Conservation (phyloP, 1,140 invertebrate species). For the Centruroides vittatus region DNA sequence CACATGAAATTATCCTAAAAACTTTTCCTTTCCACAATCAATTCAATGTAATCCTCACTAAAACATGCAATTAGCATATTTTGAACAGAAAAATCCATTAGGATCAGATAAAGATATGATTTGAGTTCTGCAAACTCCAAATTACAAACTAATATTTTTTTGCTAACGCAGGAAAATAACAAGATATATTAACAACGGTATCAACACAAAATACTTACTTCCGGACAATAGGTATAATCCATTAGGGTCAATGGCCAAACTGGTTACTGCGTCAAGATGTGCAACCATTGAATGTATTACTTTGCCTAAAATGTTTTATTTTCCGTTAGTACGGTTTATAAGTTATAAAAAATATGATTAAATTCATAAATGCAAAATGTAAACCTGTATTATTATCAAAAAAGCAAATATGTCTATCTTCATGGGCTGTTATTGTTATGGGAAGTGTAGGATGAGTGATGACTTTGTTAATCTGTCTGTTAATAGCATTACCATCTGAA, state of each 20-base stretch:
- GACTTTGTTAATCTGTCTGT: conserved; percentile 55
- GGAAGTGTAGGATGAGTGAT: conserved; percentile 92
- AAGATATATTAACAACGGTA: no score
- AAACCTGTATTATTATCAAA: conserved; percentile 86
- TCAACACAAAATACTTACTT: conserved; percentile 41
- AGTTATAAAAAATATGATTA: neutral
- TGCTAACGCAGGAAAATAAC: no score
- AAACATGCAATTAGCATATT: no score
- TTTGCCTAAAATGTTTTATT: conserved; percentile 37
- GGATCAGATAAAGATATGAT: no score
- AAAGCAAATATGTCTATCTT: conserved; percentile 94
- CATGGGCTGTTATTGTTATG: conserved; percentile 88
- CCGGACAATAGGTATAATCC: conserved; percentile 95
- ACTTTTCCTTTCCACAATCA: no score
- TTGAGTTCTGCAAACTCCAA: no score
- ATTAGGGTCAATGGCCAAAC: conserved; percentile 93
- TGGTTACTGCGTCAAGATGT: conserved; percentile 95
- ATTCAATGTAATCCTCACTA: no score
- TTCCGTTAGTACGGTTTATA: neutral
- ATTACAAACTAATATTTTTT: no score
- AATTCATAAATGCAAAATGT: conserved; percentile 5
- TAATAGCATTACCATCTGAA: neutral
- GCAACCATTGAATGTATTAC: conserved; percentile 96
- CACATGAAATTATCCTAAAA: no score
- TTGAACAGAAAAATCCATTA: no score